Percentiles rank a stretch among this genome's conserved stretches.
Conservation (phyloP, 1,140 invertebrate species). For the Cyclargus thomasi region DNA sequence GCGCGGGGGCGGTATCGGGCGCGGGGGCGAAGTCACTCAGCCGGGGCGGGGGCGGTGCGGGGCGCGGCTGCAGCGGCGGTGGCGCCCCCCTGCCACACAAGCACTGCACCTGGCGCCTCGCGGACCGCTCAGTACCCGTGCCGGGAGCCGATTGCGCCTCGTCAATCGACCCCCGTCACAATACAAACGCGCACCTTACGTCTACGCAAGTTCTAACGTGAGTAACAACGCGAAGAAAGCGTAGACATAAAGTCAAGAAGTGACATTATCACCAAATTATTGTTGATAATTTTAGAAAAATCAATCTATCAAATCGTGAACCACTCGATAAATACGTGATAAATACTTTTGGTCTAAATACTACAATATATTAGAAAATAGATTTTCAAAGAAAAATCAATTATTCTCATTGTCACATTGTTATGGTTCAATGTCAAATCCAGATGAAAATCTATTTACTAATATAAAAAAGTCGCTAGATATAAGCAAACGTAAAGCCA, state of each 20-base stretch:
- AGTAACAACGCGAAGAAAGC: not conserved
- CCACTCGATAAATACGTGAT: slow-evolving; percentile 18
- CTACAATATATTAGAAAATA: not conserved
- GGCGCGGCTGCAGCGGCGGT: slow-evolving; percentile 35
- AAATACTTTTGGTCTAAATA: no score
- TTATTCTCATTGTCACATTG: no score
- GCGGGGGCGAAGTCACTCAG: slow-evolving; percentile 12
- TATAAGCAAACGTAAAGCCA: no score
- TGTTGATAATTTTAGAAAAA: not conserved
- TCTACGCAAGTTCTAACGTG: not conserved
- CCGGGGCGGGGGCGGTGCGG: slow-evolving; percentile 27
- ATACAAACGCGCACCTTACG: slow-evolving; percentile 16
- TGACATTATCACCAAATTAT: not conserved
- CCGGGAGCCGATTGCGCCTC: slow-evolving; percentile 7
- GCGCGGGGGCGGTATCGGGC: slow-evolving; percentile 14
- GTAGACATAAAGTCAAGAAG: not conserved
- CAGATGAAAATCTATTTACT: no score
- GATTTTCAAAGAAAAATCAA: not conserved
- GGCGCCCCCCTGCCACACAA: slow-evolving; percentile 39
- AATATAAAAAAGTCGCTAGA: no score
- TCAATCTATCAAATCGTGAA: slow-evolving; percentile 13
- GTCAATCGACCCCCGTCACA: slow-evolving; percentile 41
- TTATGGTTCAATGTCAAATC: no score
- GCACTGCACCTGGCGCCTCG: slow-evolving; percentile 26
- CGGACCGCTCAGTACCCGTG: slow-evolving; percentile 35